phyloP scores from a whole-genome alignment of 2,797 vertebrate species.

The Pseudochirops cupreus region DNA sequence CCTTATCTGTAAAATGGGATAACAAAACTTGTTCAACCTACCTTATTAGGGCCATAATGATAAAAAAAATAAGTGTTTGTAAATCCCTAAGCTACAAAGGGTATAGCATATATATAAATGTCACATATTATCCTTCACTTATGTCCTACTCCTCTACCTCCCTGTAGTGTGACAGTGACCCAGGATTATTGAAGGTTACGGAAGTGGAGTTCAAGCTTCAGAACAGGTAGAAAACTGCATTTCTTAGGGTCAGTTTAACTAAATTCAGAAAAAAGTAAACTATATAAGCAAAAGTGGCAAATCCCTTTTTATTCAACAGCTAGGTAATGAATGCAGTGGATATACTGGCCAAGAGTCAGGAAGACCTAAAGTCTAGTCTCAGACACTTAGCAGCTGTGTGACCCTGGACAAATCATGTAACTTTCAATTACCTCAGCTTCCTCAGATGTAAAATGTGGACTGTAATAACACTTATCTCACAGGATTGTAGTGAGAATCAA shows the following conservation, averaged over 20 bases:
- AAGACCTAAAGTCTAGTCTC: background rate
- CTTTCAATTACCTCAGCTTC: background rate
- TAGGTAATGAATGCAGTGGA: background rate
- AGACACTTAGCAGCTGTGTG: background rate
- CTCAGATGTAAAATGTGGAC: background rate
- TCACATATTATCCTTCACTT: too few relatives aligned
- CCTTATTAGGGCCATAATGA: too few relatives aligned
- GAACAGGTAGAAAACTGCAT: background rate
- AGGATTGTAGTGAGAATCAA: background rate
- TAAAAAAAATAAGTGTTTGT: too few relatives aligned
- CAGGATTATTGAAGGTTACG: too few relatives aligned
- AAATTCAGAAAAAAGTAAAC: background rate
- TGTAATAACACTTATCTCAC: background rate
- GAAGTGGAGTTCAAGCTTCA: too few relatives aligned
- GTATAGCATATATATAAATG: too few relatives aligned
- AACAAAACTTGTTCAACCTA: too few relatives aligned
- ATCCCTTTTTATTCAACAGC: background rate
- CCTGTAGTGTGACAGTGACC: too few relatives aligned
- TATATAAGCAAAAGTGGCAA: background rate
- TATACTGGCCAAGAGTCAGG: background rate
- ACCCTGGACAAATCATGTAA: background rate
- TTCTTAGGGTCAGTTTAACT: background rate
- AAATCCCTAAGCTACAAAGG: too few relatives aligned
- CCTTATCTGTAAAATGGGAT: too few relatives aligned
- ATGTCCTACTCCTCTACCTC: too few relatives aligned